These are phyloP conservation scores for Synodontis membranacea DNA, from an alignment of 2,113 vertebrate species.

Conservation along the genomic window DNA sequence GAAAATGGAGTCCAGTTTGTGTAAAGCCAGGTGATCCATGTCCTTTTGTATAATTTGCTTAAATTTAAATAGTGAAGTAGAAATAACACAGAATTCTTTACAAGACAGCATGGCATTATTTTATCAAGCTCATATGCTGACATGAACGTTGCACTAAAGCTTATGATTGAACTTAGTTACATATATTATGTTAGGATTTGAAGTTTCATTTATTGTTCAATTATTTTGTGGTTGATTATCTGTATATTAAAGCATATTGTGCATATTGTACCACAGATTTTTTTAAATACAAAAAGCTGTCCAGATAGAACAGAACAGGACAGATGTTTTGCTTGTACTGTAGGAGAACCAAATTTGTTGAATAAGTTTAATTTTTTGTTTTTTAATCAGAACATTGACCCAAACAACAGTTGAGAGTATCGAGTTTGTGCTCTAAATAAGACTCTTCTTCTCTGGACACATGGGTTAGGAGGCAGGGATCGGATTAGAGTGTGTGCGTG, in stretches of 20 bases:
- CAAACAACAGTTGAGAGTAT: background rate
- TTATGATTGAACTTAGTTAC: too few species aligned
- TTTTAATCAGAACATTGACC: background rate
- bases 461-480: background rate
- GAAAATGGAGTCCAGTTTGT: background rate
- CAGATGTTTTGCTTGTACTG: background rate
- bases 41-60: background rate
- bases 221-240: too few species aligned
- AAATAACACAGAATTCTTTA: background rate
- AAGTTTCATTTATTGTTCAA: too few species aligned
- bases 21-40: background rate
- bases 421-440: constrained; percentile 24
- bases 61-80: background rate
- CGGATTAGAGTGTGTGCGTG: constrained; percentile 37
- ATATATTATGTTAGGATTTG: too few species aligned
- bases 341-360: background rate
- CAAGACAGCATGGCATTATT: background rate
- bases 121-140: background rate
- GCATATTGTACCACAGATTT: background rate
- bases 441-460: background rate
- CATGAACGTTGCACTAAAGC: too few species aligned
- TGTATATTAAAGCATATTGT: background rate
- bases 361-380: background rate
- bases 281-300: too few species aligned
- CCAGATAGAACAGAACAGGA: too few species aligned